A percentile compares a stretch with the other conserved stretches of the same genome.
Conservation (phyloP, 2,888 invertebrate genomes). For the Leptopilina drosophilae region DNA sequence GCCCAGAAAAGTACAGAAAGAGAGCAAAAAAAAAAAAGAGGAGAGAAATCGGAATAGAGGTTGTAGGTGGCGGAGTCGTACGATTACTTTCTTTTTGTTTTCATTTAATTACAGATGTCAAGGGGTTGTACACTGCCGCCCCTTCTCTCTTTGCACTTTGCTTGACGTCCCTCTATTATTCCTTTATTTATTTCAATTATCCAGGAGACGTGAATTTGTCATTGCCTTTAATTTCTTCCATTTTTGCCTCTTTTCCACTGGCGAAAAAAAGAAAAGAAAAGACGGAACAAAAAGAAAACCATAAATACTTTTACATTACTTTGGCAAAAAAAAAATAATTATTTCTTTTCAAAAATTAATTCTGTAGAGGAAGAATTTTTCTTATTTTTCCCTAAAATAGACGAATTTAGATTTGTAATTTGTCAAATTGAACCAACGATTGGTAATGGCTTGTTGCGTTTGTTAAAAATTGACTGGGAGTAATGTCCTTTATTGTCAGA, state of each 20-base stretch:
- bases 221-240: constrained; percentile 73
- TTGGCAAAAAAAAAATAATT: too few species aligned
- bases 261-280: too few species aligned
- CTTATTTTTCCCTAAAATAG: too few species aligned
- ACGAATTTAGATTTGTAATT: constrained; percentile 57
- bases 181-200: constrained; percentile 77
- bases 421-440: constrained; percentile 60
- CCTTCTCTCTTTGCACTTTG: constrained; percentile 53
- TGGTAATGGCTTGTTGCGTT: constrained; percentile 47
- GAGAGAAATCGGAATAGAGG: constrained; percentile 3
- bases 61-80: constrained; percentile 58
- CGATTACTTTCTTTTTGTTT: constrained; percentile 77
- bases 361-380: too few species aligned
- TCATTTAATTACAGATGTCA: constrained; percentile 77
- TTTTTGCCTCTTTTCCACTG: not conserved
- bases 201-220: constrained; percentile 76
- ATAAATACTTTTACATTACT: too few species aligned
- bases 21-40: constrained; percentile 19
- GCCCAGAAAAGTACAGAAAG: constrained; percentile 60
- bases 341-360: too few species aligned
- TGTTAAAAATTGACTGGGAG: constrained; percentile 58
- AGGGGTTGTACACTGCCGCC: constrained; percentile 72
- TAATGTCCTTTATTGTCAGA: constrained; percentile 54
- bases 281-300: too few species aligned
- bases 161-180: constrained; percentile 72